Evolutionary conservation across 2,113 vertebrate genomes (phyloP), one percentile per base, ranked within the genome.

Genomic region (Petrocephalus microphthalmus): DNA sequence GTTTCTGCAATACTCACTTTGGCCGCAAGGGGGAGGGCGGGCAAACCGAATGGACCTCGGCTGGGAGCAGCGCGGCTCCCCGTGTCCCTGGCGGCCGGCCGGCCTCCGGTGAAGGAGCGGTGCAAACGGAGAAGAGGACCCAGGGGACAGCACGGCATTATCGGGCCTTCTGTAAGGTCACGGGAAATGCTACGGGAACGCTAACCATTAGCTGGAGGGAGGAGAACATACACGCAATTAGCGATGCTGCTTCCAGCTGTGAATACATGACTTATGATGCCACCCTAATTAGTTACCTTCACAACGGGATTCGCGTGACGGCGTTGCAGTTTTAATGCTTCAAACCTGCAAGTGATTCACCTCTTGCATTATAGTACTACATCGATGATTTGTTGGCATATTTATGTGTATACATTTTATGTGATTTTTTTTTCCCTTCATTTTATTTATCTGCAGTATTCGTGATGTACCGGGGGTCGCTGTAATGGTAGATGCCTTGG

Each of bases 201-300:
- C 57, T 60, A 64, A 60, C 56, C 85, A 86, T 86, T 42, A 60
- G 56, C 54, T 64, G 49, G 51, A 10, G 51, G 74, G 88, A 52
- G 51, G 45, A 81, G 37, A 17, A 52, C 49, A 89, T 67, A 74
- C 25, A 91, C 91, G 91, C 88, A 89, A 88, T 81, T 89, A 90
- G 90, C 92, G 91, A 90, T 90, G 52, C 57, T 64, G 88, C 90
- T 93, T 91, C 90, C 88, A 89, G 64, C 89, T 90, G 84, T 87
- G 89, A 91, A 91, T 90, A 89, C 90, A 57, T 37, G 89, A 91
- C 92, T 92, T 90, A 88, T 67, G 88, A 87, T 67, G 87, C 87
- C 29, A 20, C 88, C 89, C 91, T 94, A 92, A 93, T 93, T 95
- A 93, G 89, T 88, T 89, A 89, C 74, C 84, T 33, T 53, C 47